Conservation (phyloP, 2,888 invertebrate species). For the Anthophora plumipes region DNA sequence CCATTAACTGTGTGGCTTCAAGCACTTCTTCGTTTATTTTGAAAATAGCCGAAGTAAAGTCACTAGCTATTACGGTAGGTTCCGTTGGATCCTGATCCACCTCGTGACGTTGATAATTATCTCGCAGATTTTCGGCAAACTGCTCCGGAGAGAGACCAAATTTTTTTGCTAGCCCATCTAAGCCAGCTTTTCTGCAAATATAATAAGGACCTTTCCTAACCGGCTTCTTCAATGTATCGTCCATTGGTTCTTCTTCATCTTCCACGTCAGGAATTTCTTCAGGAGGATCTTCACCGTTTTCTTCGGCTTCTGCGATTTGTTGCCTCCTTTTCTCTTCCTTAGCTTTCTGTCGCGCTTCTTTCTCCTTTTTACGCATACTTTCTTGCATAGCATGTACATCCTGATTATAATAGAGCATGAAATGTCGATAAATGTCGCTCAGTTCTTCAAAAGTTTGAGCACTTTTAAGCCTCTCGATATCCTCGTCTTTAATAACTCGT, state of each 20-base stretch:
- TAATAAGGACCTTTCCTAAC: constrained; percentile 95
- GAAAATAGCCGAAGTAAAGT: constrained; percentile 85
- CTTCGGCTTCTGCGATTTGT: constrained; percentile 88
- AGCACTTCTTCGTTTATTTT: constrained; percentile 92
- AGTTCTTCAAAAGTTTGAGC: constrained; percentile 96
- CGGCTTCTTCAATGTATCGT: constrained; percentile 92
- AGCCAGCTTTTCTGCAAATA: constrained; percentile 93
- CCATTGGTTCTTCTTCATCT: constrained; percentile 85
- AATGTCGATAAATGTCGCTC: constrained; percentile 96
- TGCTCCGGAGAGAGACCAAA: constrained; percentile 97
- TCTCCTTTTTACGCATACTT: constrained; percentile 88
- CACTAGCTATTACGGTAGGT: constrained; percentile 92
- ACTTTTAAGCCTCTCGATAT: constrained; percentile 91
- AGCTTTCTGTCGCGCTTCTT: constrained; percentile 87
- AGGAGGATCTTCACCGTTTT: constrained; percentile 87
- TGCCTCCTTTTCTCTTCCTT: constrained; percentile 84
- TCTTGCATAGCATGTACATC: constrained; percentile 94
- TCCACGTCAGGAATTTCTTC: constrained; percentile 87
- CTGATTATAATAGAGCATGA: constrained; percentile 95
- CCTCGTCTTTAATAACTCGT: constrained; percentile 93
- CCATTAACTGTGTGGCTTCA: constrained; percentile 96
- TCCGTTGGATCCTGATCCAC: constrained; percentile 96
- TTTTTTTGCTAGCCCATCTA: constrained; percentile 93
- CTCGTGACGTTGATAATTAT: constrained; percentile 97
- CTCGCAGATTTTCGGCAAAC: constrained; percentile 97